Evolutionary conservation across 2,113 vertebrate genomes (phyloP).

Genomic region (Cephalopholis sonnerati): DNA sequence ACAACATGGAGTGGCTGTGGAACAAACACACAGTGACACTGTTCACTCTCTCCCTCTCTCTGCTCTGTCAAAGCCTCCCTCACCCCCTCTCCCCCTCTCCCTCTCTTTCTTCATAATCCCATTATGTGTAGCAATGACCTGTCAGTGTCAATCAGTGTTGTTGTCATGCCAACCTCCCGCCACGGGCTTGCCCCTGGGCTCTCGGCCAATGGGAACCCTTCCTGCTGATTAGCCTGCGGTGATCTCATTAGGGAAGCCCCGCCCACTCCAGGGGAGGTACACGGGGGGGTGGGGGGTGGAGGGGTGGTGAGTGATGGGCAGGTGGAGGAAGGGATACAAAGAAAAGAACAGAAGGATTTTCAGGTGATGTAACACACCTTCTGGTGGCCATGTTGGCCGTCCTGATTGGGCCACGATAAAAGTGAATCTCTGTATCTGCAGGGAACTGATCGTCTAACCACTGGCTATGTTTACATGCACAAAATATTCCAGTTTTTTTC

Average conservation of each 20-base stretch:
- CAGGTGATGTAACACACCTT: slow-evolving; percentile 56
- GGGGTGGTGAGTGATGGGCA: background rate
- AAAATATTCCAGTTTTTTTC: no score
- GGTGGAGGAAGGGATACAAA: background rate
- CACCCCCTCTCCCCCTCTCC: background rate
- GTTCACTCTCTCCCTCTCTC: slow-evolving; percentile 16
- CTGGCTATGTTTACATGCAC: background rate
- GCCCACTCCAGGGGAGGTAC: slow-evolving; percentile 12
- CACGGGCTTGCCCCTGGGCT: slow-evolving; percentile 6
- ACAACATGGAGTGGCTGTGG: background rate
- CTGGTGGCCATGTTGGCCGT: slow-evolving; percentile 15
- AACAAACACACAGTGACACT: slow-evolving; percentile 2
- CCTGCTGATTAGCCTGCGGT: slow-evolving; percentile 63
- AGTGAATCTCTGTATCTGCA: background rate
- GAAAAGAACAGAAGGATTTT: slow-evolving; percentile 49
- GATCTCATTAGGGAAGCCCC: slow-evolving; percentile 62
- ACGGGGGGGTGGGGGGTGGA: background rate
- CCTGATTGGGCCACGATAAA: background rate
- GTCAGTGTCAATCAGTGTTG: slow-evolving; percentile 69
- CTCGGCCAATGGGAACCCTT: slow-evolving; percentile 57
- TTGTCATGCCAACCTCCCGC: slow-evolving; percentile 67
- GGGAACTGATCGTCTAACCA: background rate
- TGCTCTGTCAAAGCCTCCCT: slow-evolving; percentile 27
- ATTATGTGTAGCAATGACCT: slow-evolving; percentile 70
- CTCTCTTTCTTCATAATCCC: slow-evolving; percentile 61